Percentiles rank a stretch among this genome's conserved stretches.
These are phyloP conservation scores for Theretra japonica DNA, from an alignment of 2,888 invertebrate genomes.

Conservation along the genomic window DNA sequence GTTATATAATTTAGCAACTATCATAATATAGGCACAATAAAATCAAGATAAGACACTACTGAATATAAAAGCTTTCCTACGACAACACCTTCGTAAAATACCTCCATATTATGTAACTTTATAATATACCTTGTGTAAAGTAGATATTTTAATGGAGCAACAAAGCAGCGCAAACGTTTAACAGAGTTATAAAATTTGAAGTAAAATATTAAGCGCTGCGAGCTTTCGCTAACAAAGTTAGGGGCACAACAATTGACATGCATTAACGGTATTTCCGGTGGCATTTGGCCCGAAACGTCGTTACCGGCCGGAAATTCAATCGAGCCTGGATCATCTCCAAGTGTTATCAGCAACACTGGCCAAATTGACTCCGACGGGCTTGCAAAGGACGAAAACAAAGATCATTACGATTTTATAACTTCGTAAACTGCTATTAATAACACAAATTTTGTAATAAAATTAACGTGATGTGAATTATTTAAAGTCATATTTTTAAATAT, in stretches of 20 bases:
- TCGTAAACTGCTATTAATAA: background rate
- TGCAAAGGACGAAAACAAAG: background rate
- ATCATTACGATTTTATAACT: background rate
- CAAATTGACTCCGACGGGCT: conserved; percentile 37
- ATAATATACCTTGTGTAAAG: background rate
- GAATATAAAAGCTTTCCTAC: too few relatives aligned
- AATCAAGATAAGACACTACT: too few relatives aligned
- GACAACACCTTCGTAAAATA: too few relatives aligned
- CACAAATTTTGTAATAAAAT: too few relatives aligned
- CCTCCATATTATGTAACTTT: too few relatives aligned
- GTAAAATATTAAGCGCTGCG: conserved; percentile 19
- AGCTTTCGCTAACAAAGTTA: conserved; percentile 61
- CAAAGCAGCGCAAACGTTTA: background rate
- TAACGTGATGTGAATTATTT: too few relatives aligned
- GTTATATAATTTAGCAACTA: too few relatives aligned
- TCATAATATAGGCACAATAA: too few relatives aligned
- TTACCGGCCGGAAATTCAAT: conserved; percentile 82
- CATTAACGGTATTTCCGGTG: conserved; percentile 80
- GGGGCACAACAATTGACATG: conserved; percentile 80
- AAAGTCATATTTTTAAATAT: too few relatives aligned
- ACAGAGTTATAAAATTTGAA: background rate
- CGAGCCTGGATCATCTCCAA: conserved; percentile 57
- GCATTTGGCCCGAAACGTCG: conserved; percentile 68
- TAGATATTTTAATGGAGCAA: background rate
- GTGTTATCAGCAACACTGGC: conserved; percentile 48